Evolutionary conservation across 2,113 vertebrate genomes (phyloP).

Genomic region (Tachysurus vachellii): DNA sequence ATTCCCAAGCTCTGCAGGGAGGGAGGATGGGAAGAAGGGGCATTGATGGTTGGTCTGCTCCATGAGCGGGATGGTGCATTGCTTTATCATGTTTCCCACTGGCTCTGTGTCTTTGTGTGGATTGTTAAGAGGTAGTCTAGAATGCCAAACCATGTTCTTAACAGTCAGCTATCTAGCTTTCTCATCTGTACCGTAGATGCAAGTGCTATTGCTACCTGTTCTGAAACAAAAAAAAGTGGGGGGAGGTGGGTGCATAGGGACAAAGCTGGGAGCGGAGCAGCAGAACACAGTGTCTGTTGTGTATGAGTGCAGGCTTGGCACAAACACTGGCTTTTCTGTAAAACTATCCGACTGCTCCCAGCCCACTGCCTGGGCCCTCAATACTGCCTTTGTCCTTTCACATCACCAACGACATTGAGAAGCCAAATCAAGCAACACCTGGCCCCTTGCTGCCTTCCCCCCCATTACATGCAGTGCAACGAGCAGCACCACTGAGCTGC

Average conservation of each 20-base stretch:
- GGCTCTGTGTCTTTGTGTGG: constrained; percentile 58
- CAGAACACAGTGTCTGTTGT: constrained; percentile 80
- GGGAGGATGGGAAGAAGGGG: constrained; percentile 12
- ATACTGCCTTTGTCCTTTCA: constrained; percentile 76
- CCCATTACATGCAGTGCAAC: constrained; percentile 12
- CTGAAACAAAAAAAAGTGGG: constrained; percentile 59
- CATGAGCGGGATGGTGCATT: constrained; percentile 45
- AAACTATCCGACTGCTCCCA: constrained; percentile 77
- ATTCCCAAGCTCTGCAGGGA: constrained; percentile 26
- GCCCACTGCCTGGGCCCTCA: constrained; percentile 71
- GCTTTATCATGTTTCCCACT: constrained; percentile 55
- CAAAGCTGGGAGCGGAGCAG: constrained; percentile 73
- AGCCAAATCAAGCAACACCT: constrained; percentile 75
- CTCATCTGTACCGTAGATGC: constrained; percentile 66
- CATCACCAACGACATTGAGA: constrained; percentile 75
- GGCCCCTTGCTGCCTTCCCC: constrained; percentile 61
- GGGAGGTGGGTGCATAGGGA: constrained; percentile 63
- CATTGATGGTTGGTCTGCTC: constrained; percentile 21
- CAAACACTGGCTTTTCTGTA: constrained; percentile 73
- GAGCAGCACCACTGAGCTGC: neutral
- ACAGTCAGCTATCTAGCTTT: constrained; percentile 64
- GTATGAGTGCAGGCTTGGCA: constrained; percentile 74
- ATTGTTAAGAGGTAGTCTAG: constrained; percentile 55
- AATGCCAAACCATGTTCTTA: constrained; percentile 62
- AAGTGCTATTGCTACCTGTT: constrained; percentile 66